phyloP scores from a whole-genome alignment of 2,888 invertebrate genomes.

The Sinohyriopsis cumingii region DNA sequence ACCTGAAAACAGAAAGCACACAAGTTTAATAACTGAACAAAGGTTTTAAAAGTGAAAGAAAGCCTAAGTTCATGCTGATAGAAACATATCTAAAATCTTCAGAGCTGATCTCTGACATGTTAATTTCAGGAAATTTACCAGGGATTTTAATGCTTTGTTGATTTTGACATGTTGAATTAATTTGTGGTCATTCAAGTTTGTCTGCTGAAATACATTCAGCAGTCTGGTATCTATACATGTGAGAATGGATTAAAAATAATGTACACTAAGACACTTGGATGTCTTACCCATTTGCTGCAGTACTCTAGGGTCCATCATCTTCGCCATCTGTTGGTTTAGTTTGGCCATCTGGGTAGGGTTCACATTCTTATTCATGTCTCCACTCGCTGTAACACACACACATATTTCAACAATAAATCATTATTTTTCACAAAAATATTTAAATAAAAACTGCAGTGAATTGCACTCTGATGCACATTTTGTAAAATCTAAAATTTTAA shows the following conservation, averaged over 20 bases:
- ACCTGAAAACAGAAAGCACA: slow-evolving; percentile 77
- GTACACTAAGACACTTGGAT: not conserved
- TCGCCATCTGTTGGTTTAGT: slow-evolving; percentile 99
- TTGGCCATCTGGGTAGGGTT: slow-evolving; percentile 99
- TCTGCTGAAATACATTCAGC: too few species aligned
- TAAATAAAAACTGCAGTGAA: not conserved
- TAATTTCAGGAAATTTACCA: too few species aligned
- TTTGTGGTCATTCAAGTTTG: too few species aligned
- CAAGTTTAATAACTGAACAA: not conserved
- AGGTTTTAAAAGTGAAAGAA: not conserved
- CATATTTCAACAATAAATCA: not conserved
- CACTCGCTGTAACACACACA: slow-evolving; percentile 76
- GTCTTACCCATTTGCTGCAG: slow-evolving; percentile 89
- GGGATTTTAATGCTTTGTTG: too few species aligned
- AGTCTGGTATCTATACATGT: not conserved
- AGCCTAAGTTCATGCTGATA: not conserved
- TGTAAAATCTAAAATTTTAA: too few species aligned
- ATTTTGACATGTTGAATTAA: too few species aligned
- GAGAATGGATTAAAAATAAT: not conserved
- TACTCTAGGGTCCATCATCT: slow-evolving; percentile 99
- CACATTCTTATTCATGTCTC: slow-evolving; percentile 98
- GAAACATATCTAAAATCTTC: not conserved
- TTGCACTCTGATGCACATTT: too few species aligned
- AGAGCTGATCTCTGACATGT: not conserved
- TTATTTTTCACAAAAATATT: not conserved